Base-by-base conservation (phyloP, 2,797 vertebrate genomes). In the Mormyrus proboscirostris region DNA sequence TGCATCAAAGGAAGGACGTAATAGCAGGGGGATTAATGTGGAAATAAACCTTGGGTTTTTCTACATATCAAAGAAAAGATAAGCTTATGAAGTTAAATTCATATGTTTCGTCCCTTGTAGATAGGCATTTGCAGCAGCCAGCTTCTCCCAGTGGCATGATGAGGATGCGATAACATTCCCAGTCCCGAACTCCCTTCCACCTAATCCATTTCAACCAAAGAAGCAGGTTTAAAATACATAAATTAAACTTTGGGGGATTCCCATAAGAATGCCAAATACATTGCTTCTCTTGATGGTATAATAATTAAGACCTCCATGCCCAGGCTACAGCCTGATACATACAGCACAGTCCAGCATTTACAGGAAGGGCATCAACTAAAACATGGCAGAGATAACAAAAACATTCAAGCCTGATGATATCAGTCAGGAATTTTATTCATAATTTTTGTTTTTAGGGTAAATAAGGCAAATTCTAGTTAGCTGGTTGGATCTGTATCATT, bases 21-120 rank as follows among this genome's bases (percentile, higher is more conserved):
- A 95, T 95, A 95, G 94, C 94, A 93, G 94, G 94, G 94, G 94
- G 95, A 96, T 96, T 95, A 95, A 95, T 95, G 94, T 95, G 93
- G 94, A 96, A 96, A 95, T 95, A 95, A 96, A 96, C 94, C 95
- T 93, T 93, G 92, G 94, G 95, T 93, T 87, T 95, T 96, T 96
- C 95, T 96, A 96, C 96, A 96, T 96, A 96, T 96, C 96, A 96
- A 96, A 96, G 95, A 95, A 93, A 93, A 94, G 94, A 95, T 96
- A 95, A 96, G 95, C 95, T 96, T 96, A 95, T 96, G 95, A 96
- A 96, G 95, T 96, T 95, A 95, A 96, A 96, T 96, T 96, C 95
- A 94, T 95, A 96, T 96, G 95, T 96, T 96, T 96, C 95, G 95
- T 96, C 96, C 95, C 83, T 90, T 93, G 93, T 83, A 96, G 94